Evolutionary conservation across 2,888 invertebrate genomes (phyloP).

Genomic region (Nemapogon koenigi): DNA sequence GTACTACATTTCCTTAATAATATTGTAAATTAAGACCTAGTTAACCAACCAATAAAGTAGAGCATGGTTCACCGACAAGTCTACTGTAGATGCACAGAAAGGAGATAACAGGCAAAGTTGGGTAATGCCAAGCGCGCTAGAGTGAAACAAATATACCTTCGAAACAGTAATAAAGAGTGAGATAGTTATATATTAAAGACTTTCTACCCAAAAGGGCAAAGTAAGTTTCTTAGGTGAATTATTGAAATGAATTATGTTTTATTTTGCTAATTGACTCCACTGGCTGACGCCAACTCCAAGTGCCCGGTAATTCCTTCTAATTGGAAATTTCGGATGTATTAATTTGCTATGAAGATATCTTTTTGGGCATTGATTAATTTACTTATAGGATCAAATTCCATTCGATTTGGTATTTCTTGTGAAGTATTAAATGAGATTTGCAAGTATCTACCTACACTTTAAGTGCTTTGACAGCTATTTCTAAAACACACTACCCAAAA

Average conservation of each 20-base stretch:
- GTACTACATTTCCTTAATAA: too few species aligned
- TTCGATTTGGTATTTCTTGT: too few species aligned
- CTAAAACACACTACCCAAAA: too few species aligned
- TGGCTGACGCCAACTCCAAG: constrained; percentile 8
- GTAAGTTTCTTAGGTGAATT: constrained; percentile 39
- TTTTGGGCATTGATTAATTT: too few species aligned
- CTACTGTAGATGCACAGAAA: constrained; percentile 32
- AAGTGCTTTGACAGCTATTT: too few species aligned
- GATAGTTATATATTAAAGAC: constrained; percentile 19
- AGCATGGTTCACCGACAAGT: constrained; percentile 21
- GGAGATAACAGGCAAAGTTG: constrained; percentile 41
- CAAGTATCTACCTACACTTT: too few species aligned
- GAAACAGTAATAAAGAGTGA: constrained; percentile 17
- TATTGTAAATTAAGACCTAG: too few species aligned
- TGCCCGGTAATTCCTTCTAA: constrained; percentile 26
- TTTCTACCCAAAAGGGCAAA: constrained; percentile 29
- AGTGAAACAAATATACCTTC: constrained; percentile 27
- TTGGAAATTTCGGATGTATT: constrained; percentile 25
- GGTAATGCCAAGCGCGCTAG: constrained; percentile 29
- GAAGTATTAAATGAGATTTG: too few species aligned
- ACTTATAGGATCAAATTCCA: too few species aligned
- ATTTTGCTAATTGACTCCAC: constrained; percentile 31
- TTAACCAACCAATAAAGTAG: constrained; percentile 17
- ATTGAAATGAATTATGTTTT: constrained; percentile 46
- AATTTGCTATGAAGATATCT: constrained; percentile 18